Conservation (phyloP, 2,797 vertebrate genomes). For the Neopelma chrysocephalum region DNA sequence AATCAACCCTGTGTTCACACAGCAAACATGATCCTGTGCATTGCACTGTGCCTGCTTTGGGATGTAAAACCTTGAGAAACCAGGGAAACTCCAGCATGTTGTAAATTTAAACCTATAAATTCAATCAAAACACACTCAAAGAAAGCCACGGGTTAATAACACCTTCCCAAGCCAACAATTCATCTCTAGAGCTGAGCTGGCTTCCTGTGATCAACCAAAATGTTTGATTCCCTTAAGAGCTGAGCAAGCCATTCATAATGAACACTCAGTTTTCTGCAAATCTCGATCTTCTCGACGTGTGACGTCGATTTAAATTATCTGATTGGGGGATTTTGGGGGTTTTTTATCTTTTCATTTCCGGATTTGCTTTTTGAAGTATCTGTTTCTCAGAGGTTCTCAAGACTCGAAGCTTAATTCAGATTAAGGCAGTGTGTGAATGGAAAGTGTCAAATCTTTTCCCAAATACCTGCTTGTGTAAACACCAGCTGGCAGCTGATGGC, state of each 20-base stretch:
- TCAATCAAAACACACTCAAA: not conserved
- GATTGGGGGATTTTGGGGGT: not conserved
- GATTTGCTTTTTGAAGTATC: not conserved
- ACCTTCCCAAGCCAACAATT: not conserved
- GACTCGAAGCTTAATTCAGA: not conserved
- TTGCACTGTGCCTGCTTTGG: not conserved
- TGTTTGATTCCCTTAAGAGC: not conserved
- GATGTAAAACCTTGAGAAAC: not conserved
- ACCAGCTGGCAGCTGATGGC: not conserved
- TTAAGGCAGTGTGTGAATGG: not conserved
- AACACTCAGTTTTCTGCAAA: not conserved
- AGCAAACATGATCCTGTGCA: not conserved
- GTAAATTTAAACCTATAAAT: not conserved
- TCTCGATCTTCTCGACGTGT: not conserved
- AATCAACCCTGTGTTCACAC: not conserved
- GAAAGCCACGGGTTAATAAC: not conserved
- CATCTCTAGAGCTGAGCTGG: not conserved
- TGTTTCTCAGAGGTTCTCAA: not conserved
- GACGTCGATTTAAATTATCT: not conserved
- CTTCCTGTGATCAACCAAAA: not conserved
- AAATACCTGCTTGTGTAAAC: not conserved
- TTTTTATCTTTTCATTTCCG: not conserved
- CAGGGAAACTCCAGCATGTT: not conserved
- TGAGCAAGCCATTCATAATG: not conserved
- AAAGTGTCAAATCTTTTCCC: not conserved